Conservation (phyloP, 2,888 invertebrate genomes). For the Lasioglossum vierecki region DNA sequence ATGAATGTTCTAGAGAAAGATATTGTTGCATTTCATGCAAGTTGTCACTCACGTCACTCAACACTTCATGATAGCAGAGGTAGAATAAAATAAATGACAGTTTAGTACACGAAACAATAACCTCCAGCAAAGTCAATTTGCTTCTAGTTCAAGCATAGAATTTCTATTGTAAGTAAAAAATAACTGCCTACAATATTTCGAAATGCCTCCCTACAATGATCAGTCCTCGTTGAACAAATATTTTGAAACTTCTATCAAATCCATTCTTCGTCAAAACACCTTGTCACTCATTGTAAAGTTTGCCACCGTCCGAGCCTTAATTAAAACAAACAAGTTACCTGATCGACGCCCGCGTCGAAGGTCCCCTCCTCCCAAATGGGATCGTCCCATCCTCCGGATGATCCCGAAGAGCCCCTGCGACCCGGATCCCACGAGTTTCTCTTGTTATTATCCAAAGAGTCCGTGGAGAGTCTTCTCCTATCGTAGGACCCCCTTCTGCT, state of each 20-base stretch:
- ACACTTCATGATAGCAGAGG: too few relatives aligned
- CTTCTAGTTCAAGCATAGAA: background rate
- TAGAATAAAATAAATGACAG: background rate
- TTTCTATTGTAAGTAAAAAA: background rate
- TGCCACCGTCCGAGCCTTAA: background rate
- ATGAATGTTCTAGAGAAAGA: too few relatives aligned
- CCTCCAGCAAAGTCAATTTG: background rate
- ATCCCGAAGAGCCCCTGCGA: conserved; percentile 87
- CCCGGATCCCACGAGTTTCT: conserved; percentile 89
- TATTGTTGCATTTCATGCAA: too few relatives aligned
- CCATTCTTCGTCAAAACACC: background rate
- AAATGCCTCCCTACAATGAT: background rate
- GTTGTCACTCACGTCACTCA: too few relatives aligned
- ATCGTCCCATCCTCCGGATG: conserved; percentile 86
- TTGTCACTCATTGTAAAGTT: background rate
- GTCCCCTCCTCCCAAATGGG: conserved; percentile 86
- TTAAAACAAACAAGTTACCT: conserved; percentile 54
- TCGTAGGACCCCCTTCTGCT: conserved; percentile 85
- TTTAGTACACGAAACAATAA: background rate
- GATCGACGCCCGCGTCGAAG: conserved; percentile 44
- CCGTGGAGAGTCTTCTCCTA: conserved; percentile 87
- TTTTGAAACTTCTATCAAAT: accelerated
- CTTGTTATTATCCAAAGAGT: conserved; percentile 89
- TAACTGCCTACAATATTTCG: background rate
- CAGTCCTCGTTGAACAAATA: background rate